Percentiles rank a stretch among this genome's conserved stretches.
Evolutionary conservation across 2,113 vertebrate species (phyloP).

Genomic region (Crotophaga sulcirostris): DNA sequence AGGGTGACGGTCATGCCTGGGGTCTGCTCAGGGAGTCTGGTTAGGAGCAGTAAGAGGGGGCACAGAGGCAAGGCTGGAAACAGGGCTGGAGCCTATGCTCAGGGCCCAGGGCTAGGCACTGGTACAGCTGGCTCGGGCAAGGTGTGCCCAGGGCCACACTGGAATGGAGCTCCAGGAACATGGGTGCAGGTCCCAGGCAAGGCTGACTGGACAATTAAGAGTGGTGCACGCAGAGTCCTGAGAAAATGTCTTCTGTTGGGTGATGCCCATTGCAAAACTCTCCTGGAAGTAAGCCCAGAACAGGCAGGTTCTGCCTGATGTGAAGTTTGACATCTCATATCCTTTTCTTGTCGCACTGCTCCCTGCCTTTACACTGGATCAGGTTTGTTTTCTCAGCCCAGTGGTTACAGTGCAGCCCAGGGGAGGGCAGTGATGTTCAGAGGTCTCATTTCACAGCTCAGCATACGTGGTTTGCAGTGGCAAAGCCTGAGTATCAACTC

Average conservation of each 20-base stretch:
- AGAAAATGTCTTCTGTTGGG: background rate
- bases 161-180: background rate
- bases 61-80: background rate
- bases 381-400: background rate
- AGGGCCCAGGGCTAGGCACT: background rate
- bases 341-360: background rate
- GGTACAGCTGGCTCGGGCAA: background rate
- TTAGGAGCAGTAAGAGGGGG: background rate
- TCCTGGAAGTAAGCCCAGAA: background rate
- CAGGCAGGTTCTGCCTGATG: background rate
- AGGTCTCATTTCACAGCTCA: background rate
- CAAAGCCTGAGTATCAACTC: background rate
- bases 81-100: background rate
- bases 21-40: background rate
- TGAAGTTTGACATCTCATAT: background rate
- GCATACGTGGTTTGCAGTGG: too few relatives aligned
- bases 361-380: background rate
- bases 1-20: background rate
- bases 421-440: background rate
- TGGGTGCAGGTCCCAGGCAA: background rate
- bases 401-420: background rate
- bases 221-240: background rate
- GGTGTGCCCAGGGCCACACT: background rate
- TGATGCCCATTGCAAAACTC: background rate
- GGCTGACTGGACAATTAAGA: background rate